Base-by-base conservation (phyloP, 2,797 vertebrate species). In the Amphiprion clarkii region DNA sequence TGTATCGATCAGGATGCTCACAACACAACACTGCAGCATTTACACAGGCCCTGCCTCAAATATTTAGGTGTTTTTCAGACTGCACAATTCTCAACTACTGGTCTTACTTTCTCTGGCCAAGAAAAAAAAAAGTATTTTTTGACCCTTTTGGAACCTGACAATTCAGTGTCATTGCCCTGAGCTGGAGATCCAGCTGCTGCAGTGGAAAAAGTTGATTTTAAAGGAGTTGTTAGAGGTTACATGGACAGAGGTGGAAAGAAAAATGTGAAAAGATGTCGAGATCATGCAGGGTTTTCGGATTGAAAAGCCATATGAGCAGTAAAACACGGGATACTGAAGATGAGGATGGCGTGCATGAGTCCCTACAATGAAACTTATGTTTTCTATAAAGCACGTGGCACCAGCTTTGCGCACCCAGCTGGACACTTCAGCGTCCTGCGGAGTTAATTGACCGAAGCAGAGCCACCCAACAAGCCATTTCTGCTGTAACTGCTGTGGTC, bases 381-480 rank as follows among this genome's bases (percentile, higher is more conserved):
- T 76, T 71, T 36, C 10, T 61, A n/a, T 71, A 40, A 51, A 69
- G 40, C 67, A 77, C 27, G 70, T 55, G 67, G 53, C 25, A 54
- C 44, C 17, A 33, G 5, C 68, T 52, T 21, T 54, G 25, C 48
- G 5, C 68, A 79, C 75, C 73, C 75, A 74, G 60, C 71, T 64
- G 78, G 83, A 79, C 75, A 55, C 39, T 13, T 48, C 33, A 27
- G 72, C 16, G 36, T 76, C 83, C 68, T 23, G 65, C 21, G n/a
- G 82, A 79, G 78, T 76, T 78, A 75, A 87, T 65, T 87, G 78
- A 71, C 68, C 71, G 65, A 54, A 49, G 62, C 57, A 59, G 60
- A 56, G 55, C 17, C 76, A 71, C 68, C 36, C 74, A 87, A 77
- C 39, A 77, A 86, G 67, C 76, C 57, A 57, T 78, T 73, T 76